Conservation (phyloP, 2,113 vertebrate species). For the Opisthocomus hoazin region DNA sequence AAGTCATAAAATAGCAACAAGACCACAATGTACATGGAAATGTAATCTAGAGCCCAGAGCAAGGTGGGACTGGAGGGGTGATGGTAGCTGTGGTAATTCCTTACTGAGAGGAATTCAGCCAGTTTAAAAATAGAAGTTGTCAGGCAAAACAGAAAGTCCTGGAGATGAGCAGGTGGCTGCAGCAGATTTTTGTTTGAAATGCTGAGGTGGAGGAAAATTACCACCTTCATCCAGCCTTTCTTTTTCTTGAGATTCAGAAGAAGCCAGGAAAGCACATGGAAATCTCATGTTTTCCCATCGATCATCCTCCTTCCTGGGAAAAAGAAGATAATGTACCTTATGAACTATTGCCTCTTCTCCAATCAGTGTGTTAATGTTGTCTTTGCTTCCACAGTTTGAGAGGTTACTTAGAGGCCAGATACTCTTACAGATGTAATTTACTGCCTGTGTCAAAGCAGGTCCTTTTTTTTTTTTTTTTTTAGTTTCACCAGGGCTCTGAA, state of each 20-base stretch:
- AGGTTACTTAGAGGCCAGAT: background rate
- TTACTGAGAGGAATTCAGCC: background rate
- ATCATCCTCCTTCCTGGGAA: background rate
- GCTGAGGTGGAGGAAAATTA: background rate
- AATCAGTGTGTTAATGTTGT: background rate
- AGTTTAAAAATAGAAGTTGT: slow-evolving; percentile 49
- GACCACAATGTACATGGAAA: background rate
- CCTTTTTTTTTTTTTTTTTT: background rate
- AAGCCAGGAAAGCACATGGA: background rate
- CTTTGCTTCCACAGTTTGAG: background rate
- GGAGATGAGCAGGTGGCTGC: slow-evolving; percentile 10
- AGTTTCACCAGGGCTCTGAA: background rate
- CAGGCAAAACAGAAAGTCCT: slow-evolving; percentile 10
- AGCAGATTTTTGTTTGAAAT: slow-evolving; percentile 1
- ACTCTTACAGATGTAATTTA: background rate
- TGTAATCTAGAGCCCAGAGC: background rate
- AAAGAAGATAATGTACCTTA: background rate
- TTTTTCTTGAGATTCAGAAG: background rate
- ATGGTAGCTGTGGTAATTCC: background rate
- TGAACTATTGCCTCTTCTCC: background rate
- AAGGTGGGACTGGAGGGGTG: background rate
- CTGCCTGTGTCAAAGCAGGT: background rate
- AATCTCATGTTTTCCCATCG: background rate
- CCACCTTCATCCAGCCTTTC: background rate
- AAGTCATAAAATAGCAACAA: background rate